Base-by-base conservation (phyloP, 2,797 vertebrate species). In the Rhynchotus rufescens region DNA sequence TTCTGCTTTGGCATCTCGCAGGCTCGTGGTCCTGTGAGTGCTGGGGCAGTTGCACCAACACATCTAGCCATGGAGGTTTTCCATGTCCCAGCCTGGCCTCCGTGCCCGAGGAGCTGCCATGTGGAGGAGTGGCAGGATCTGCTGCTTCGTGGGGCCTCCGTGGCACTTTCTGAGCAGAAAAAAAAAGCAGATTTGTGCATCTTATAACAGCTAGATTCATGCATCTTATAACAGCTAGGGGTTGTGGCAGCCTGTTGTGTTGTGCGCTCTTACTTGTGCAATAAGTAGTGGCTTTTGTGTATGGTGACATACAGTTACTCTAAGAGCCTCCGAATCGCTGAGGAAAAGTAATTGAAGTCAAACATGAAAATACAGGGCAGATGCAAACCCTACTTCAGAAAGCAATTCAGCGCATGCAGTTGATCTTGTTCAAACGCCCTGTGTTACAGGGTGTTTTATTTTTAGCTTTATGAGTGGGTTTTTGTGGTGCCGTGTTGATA, bases 391-490 rank as follows among this genome's bases (percentile, higher is more conserved):
- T 77, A 15, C 73, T 80, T 71, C 62, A 87, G 49, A 89, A 95
- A 60, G 49, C 72, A 54, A 62, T 78, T 49, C 34, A 74, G 6
- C 86, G 60, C 77, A 84, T 90, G 95, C 73, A 68, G 69, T 62
- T 86, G 82, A 80, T 86, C 76, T 67, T 78, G 62, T 73, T 93
- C 80, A 81, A 67, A 68, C 28, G 36, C 36, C 36, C 36, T 36
- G 36, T 36, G 36, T 36, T 36, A 36, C 36, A 14, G 69, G 32
- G 56, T 21, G 25, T 3, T 30, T 92, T 96, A 94, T 93, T 95
- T 96, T 95, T 95, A 95, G 90, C 90, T 88, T 83, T 30, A 22
- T 75, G 65, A 86, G 81, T 80, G 88, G 84, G 78, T 88, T 94
- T 93, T 94, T 95, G 56, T 91, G 88, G 72, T 59, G 76, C 75